A percentile compares a stretch with the other conserved stretches of the same genome.
Evolutionary conservation across 2,797 vertebrate genomes (phyloP).

Genomic region (Phaenicophaeus curvirostris): DNA sequence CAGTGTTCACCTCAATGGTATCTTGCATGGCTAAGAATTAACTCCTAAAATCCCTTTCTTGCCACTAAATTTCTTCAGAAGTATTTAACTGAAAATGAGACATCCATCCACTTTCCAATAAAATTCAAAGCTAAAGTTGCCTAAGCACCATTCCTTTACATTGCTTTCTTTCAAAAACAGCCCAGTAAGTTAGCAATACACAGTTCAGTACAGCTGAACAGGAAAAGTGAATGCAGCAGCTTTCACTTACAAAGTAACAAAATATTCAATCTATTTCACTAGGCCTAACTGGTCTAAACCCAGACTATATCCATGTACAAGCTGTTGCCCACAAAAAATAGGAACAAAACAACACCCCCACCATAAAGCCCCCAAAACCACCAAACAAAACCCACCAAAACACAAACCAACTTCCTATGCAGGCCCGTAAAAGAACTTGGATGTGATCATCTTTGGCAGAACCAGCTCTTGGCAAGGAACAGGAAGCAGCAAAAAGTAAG

Average conservation of each 20-base stretch:
- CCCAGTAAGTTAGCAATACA: not conserved
- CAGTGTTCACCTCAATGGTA: not conserved
- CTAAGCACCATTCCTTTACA: not conserved
- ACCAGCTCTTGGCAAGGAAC: not conserved
- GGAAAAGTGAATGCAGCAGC: not conserved
- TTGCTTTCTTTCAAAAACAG: not conserved
- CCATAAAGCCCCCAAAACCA: not conserved
- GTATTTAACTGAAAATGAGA: not conserved
- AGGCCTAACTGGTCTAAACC: not conserved
- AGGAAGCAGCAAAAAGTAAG: not conserved
- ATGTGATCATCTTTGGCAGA: not conserved
- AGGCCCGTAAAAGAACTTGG: not conserved
- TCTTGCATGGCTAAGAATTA: not conserved
- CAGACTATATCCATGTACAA: not conserved
- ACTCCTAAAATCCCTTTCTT: not conserved
- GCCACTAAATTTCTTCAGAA: not conserved
- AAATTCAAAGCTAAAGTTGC: not conserved
- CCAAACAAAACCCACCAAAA: not conserved
- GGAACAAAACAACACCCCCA: not conserved
- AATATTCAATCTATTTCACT: not conserved
- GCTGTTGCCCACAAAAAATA: not conserved
- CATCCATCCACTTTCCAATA: not conserved
- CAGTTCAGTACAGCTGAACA: not conserved
- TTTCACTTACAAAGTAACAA: not conserved
- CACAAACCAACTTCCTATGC: not conserved